These are phyloP conservation scores for Pyrgus malvae DNA, from an alignment of 2,888 invertebrate genomes.

Conservation along the genomic window DNA sequence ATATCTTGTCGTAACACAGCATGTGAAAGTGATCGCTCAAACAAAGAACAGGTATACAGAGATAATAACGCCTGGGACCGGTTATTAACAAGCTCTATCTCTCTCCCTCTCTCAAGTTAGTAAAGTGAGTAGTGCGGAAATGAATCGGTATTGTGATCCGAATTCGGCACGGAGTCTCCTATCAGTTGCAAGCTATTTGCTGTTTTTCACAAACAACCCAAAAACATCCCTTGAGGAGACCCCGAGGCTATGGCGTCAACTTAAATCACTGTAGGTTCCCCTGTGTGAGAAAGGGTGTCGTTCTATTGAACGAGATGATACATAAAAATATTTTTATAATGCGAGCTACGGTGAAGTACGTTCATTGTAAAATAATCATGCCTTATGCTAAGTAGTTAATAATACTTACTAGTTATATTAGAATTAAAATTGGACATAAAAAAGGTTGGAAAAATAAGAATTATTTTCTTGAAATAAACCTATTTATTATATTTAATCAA, in stretches of 20 bases:
- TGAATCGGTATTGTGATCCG: conserved; percentile 61
- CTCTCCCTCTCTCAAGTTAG: too few species aligned
- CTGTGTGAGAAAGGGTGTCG: neutral
- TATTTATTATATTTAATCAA: too few species aligned
- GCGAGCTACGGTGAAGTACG: too few species aligned
- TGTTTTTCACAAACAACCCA: conserved; percentile 64
- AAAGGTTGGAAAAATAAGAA: too few species aligned
- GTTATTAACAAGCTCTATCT: conserved; percentile 45
- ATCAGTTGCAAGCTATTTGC: conserved; percentile 66
- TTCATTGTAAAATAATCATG: too few species aligned
- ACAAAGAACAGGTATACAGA: conserved; percentile 20
- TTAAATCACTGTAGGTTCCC: conserved; percentile 3
- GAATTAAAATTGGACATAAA: too few species aligned
- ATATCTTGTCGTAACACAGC: conserved; percentile 10
- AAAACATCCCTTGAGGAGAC: conserved; percentile 38
- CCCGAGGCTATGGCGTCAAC: neutral
- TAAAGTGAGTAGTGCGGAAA: conserved; percentile 60
- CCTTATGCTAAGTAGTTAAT: too few species aligned
- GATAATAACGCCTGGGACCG: conserved; percentile 20
- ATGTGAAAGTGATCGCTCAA: conserved; percentile 23
- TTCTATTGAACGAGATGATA: neutral
- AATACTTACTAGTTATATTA: too few species aligned
- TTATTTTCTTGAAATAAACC: too few species aligned
- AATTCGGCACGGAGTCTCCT: conserved; percentile 51
- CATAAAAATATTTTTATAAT: too few species aligned